These are phyloP conservation scores for Noctilio leporinus DNA, from an alignment of 2,113 vertebrate species.

Conservation along the genomic window DNA sequence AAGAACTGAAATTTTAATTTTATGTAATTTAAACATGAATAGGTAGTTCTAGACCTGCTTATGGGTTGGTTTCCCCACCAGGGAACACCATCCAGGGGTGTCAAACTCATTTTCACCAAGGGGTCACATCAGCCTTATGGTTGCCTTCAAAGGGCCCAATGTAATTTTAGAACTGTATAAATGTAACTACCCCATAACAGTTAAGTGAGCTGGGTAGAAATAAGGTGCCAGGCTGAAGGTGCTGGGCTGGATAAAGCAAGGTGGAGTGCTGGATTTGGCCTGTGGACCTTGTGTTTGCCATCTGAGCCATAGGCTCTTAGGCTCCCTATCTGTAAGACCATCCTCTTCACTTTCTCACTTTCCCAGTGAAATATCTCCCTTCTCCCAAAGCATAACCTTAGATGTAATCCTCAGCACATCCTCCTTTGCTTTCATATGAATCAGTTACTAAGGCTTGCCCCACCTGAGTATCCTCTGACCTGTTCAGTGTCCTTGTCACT, in stretches of 20 bases:
- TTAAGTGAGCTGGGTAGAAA: too few relatives aligned
- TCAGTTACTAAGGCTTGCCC: neutral
- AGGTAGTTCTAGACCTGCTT: neutral
- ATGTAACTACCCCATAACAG: too few relatives aligned
- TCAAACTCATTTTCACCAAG: too few relatives aligned
- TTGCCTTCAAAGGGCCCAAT: too few relatives aligned
- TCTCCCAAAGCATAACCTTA: too few relatives aligned
- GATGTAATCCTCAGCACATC: neutral
- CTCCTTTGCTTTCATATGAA: rapidly evolving
- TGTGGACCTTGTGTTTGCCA: too few relatives aligned
- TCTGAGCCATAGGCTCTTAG: neutral
- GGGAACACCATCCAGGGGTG: too few relatives aligned
- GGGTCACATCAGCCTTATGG: too few relatives aligned
- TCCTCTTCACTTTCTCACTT: neutral
- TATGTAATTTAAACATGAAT: neutral
- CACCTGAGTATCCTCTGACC: neutral
- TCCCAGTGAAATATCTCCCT: neutral
- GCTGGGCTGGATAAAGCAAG: too few relatives aligned
- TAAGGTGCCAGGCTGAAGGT: too few relatives aligned
- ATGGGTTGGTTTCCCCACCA: neutral
- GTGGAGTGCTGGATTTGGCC: too few relatives aligned
- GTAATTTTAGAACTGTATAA: too few relatives aligned
- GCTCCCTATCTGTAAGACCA: neutral
- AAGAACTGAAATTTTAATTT: neutral
- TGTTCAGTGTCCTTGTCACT: rapidly evolving